Percentiles rank a stretch among this genome's conserved stretches.
Evolutionary conservation across 2,888 invertebrate species (phyloP).

Genomic region (Lasioglossum vierecki): DNA sequence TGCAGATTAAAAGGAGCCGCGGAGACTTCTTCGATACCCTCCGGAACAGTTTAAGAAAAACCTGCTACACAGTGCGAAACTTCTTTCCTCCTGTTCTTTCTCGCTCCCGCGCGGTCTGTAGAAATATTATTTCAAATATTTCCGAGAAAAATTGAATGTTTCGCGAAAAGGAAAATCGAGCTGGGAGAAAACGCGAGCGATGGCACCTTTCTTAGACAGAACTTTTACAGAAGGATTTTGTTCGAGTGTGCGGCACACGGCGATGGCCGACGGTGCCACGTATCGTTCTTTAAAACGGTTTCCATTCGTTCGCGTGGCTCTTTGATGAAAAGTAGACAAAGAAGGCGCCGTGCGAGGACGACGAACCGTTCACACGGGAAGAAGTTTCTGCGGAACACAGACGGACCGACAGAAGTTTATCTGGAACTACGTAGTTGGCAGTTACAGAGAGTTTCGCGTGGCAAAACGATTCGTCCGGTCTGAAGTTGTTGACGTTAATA

Average conservation of each 20-base stretch:
- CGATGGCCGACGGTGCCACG: constrained; percentile 8
- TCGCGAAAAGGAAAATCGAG: neutral
- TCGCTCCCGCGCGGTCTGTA: neutral
- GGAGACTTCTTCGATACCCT: neutral
- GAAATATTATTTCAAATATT: constrained; percentile 48
- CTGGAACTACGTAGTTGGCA: constrained; percentile 63
- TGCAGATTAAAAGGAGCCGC: neutral
- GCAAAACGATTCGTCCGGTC: constrained; percentile 64
- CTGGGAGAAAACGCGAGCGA: neutral
- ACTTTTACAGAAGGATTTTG: constrained; percentile 16
- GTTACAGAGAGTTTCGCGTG: constrained; percentile 70
- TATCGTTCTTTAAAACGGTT: constrained; percentile 18
- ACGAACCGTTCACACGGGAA: constrained; percentile 37
- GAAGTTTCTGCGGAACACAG: constrained; percentile 45
- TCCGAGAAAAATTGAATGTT: constrained; percentile 14
- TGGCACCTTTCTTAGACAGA: constrained; percentile 5
- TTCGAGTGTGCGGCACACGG: constrained; percentile 3
- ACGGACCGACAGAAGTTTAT: constrained; percentile 71
- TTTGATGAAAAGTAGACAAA: constrained; percentile 60
- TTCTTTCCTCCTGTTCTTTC: neutral
- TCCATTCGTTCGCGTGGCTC: constrained; percentile 15
- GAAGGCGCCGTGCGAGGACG: constrained; percentile 14
- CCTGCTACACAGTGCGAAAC: neutral
- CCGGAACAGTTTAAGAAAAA: neutral
- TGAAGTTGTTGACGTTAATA: constrained; percentile 77